Evolutionary conservation across 2,888 invertebrate species (phyloP), one percentile per base, ranked within the genome.

Genomic region (Sepiola atlantica): DNA sequence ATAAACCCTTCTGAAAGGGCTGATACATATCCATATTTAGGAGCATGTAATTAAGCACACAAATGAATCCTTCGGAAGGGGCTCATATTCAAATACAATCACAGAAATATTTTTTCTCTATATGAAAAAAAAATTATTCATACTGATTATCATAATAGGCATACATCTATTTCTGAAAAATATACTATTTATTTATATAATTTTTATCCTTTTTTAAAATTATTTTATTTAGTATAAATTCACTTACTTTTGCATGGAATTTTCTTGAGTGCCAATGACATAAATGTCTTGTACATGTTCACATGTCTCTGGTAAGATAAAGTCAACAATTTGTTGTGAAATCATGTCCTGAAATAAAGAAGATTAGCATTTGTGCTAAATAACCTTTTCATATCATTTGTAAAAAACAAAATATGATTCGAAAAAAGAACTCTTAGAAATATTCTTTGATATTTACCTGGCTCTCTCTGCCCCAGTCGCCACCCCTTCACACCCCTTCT

Each of bases 241-340:
- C 92, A 95, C 96, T 95, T 95, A 97, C 95, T 98, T 98, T 97
- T 99, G 99, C 8, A 99, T 98, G 96, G 98, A 98, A 8, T 99
- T 98, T 97, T 99, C 99, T 97, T 99, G 99, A 0, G 99, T 99
- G 55, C 99, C 99, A 96, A 99, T 98, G 6, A 98, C 99, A 96
- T 99, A 98, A 96, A 99, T 98, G 97, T 99, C 99, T 45, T 97
- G 97, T 55, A 99, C 98, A 97, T 98, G 98, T 96, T 98, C 98
- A 95, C 99, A 98, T 96, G 98, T 98, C 94, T 98, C 98, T 1
- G 99, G 99, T 95, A 99, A 98, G 96, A 99, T 98, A 97, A 99
- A 98, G 97, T 99, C 99, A 96, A 99, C 98, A 96, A 99, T n/a
- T 55, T n/a, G 35, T 55, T 55, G 93, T 35, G 93, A n/a, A 55